Conservation (phyloP, 2,113 vertebrate species). For the Gorsachius goisagi region DNA sequence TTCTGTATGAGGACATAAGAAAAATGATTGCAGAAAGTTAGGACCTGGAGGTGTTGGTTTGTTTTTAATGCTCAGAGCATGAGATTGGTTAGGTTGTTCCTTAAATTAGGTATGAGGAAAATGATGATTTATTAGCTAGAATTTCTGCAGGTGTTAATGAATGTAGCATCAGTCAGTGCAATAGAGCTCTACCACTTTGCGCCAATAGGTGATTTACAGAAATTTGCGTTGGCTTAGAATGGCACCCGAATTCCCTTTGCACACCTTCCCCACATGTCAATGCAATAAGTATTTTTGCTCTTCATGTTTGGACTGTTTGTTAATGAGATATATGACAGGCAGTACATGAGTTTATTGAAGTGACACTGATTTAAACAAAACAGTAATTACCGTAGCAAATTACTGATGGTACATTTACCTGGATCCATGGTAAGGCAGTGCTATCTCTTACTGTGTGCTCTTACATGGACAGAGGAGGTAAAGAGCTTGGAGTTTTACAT, state of each 20-base stretch:
- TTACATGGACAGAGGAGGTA: not conserved
- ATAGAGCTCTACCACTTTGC: not conserved
- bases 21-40: not conserved
- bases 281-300: not conserved
- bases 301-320: not conserved
- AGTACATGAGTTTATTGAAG: not conserved
- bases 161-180: not conserved
- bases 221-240: not conserved
- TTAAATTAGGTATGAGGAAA: not conserved
- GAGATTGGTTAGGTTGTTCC: not conserved
- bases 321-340: not conserved
- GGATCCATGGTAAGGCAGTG: not conserved
- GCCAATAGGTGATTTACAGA: not conserved
- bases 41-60: not conserved
- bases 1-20: not conserved
- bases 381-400: not conserved
- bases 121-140: not conserved
- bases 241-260: not conserved
- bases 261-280: not conserved
- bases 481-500: not conserved
- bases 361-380: not conserved
- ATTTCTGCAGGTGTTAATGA: conserved; percentile 8
- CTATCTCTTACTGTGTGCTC: not conserved
- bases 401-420: not conserved
- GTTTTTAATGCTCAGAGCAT: not conserved